Conservation (phyloP, 2,797 vertebrate genomes). For the Lepus oiostolus region DNA sequence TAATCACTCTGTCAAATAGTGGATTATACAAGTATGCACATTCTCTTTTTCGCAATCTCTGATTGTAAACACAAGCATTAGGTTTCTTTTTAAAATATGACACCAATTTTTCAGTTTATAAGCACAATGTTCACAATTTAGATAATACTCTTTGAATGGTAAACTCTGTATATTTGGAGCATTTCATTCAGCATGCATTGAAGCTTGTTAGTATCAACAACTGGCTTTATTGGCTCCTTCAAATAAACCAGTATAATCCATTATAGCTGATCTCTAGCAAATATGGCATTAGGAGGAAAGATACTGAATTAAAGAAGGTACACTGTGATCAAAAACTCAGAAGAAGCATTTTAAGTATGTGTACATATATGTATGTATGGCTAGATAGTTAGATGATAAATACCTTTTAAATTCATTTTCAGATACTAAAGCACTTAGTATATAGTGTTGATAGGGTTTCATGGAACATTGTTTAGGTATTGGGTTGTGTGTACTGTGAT, state of each 20-base stretch:
- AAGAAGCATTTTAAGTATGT: slow-evolving; percentile 28
- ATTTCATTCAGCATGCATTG: slow-evolving; percentile 52
- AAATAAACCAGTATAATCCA: slow-evolving; percentile 63
- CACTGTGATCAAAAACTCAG: slow-evolving; percentile 44
- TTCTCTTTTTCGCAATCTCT: neutral
- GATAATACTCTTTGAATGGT: slow-evolving; percentile 58
- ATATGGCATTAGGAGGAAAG: slow-evolving; percentile 28
- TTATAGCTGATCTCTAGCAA: slow-evolving; percentile 49
- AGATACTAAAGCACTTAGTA: neutral
- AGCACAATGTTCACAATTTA: slow-evolving; percentile 65
- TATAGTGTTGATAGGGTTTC: neutral
- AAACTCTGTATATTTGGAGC: slow-evolving; percentile 61
- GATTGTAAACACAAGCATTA: neutral
- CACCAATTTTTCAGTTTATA: slow-evolving; percentile 70
- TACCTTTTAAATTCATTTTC: slow-evolving; percentile 15
- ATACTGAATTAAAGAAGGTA: neutral
- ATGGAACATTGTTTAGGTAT: slow-evolving; percentile 1
- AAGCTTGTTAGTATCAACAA: slow-evolving; percentile 75
- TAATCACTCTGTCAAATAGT: slow-evolving; percentile 45
- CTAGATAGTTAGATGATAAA: neutral
- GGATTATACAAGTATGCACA: neutral
- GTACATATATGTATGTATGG: neutral
- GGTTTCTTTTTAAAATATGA: slow-evolving; percentile 59
- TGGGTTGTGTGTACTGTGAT: slow-evolving; percentile 57
- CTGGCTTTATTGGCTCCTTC: slow-evolving; percentile 61